Percentiles rank a stretch among this genome's conserved stretches.
Conservation (phyloP, 2,888 invertebrate species). For the Lapara coniferarum region DNA sequence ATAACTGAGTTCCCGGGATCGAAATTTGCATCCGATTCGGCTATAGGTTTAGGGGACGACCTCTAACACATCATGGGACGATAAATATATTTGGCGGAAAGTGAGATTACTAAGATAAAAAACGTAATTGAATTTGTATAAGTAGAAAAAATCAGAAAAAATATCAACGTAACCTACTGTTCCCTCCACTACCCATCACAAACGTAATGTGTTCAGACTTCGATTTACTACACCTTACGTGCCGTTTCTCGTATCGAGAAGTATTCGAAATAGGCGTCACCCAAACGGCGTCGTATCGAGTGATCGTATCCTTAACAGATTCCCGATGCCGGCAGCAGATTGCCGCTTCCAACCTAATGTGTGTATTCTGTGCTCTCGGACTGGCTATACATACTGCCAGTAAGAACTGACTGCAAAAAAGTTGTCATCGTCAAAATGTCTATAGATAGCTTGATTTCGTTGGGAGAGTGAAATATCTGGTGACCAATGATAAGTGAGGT, state of each 20-base stretch:
- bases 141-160: background rate
- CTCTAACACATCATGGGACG: too few species aligned
- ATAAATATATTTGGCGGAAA: too few species aligned
- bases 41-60: too few species aligned
- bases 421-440: too few species aligned
- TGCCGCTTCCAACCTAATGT: slow-evolving; percentile 59
- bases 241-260: slow-evolving; percentile 54
- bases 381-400: slow-evolving; percentile 28
- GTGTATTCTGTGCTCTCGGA: slow-evolving; percentile 44
- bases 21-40: too few species aligned
- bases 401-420: too few species aligned
- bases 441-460: too few species aligned
- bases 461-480: too few species aligned
- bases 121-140: too few species aligned
- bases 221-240: slow-evolving; percentile 55
- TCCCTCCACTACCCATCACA: slow-evolving; percentile 35
- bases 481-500: too few species aligned
- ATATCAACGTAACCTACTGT: slow-evolving; percentile 9
- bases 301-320: slow-evolving; percentile 67
- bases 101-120: background rate
- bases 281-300: slow-evolving; percentile 60
- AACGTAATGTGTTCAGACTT: slow-evolving; percentile 54
- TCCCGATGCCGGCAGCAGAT: slow-evolving; percentile 59
- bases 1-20: too few species aligned
- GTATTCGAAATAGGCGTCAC: slow-evolving; percentile 69